phyloP scores from a whole-genome alignment of 35 echinoderm and acorn worm genomes.

The Heliocidaris erythrogramma region DNA sequence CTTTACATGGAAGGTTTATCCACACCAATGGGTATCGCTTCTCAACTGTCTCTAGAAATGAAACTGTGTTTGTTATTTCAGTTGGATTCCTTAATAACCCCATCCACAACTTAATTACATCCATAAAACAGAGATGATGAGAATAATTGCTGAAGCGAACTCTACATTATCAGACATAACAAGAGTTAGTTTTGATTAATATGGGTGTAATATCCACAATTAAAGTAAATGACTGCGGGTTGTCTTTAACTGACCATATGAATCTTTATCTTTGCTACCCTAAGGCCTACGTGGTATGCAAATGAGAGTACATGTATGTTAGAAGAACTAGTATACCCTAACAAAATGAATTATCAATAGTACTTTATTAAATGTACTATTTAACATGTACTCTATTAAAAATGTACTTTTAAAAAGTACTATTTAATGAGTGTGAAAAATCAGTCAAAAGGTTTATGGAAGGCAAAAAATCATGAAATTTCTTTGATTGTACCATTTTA shows the following conservation, averaged over 20 bases:
- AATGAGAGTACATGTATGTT: not conserved
- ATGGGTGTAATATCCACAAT: not conserved
- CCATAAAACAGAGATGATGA: not conserved
- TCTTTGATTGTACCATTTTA: no score
- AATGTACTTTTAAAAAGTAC: no score
- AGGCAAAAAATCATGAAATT: no score
- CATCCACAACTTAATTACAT: not conserved
- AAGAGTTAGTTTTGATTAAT: not conserved
- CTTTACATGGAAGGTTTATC: not conserved
- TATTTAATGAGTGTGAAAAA: no score
- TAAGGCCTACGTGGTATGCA: not conserved
- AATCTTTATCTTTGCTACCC: not conserved
- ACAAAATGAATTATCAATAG: no score
- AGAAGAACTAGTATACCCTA: no score
- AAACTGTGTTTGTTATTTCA: not conserved
- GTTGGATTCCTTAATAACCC: not conserved
- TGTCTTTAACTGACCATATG: not conserved
- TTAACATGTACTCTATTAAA: no score
- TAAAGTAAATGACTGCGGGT: not conserved
- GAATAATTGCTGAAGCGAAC: not conserved
- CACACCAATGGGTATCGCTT: not conserved
- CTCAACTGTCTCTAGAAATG: not conserved
- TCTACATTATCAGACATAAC: not conserved
- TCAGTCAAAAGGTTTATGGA: no score
- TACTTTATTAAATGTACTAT: no score